Percentiles rank a stretch among this genome's conserved stretches.
These are phyloP conservation scores for Ginglymostoma cirratum DNA, from an alignment of 2,113 vertebrate species.

Conservation along the genomic window DNA sequence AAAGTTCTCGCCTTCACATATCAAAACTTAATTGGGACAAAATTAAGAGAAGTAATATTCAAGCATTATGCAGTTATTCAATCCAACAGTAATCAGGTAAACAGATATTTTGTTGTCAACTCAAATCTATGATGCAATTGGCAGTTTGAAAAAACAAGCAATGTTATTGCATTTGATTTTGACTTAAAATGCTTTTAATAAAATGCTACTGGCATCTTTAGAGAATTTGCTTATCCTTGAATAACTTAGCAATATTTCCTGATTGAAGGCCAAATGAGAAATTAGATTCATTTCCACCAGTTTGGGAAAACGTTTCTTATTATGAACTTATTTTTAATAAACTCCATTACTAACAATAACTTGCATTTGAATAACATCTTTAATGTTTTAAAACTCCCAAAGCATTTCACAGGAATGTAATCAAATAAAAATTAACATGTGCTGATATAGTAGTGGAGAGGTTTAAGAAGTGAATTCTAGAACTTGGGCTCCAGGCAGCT, in stretches of 20 bases:
- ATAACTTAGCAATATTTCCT: neutral
- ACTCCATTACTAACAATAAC: neutral
- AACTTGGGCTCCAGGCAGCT: neutral
- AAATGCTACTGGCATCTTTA: neutral
- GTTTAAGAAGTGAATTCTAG: neutral
- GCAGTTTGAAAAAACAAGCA: neutral
- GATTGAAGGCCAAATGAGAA: neutral
- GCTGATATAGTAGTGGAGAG: neutral
- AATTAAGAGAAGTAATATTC: neutral
- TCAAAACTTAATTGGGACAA: constrained; percentile 4
- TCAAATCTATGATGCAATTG: neutral
- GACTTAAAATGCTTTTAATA: neutral
- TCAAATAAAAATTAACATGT: neutral
- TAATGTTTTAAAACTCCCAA: neutral
- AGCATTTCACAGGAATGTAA: neutral
- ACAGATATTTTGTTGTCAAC: neutral
- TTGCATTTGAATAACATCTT: neutral
- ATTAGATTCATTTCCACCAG: neutral
- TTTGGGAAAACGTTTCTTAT: neutral
- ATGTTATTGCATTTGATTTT: neutral
- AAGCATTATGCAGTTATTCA: neutral
- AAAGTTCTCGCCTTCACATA: neutral
- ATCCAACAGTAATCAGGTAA: neutral
- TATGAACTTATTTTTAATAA: neutral
- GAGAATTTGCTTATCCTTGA: neutral